Percentiles rank a stretch among this genome's conserved stretches.
These are phyloP conservation scores for Pocillopora verrucosa DNA, from an alignment of 64 coral and sea anemone genomes.

Conservation along the genomic window DNA sequence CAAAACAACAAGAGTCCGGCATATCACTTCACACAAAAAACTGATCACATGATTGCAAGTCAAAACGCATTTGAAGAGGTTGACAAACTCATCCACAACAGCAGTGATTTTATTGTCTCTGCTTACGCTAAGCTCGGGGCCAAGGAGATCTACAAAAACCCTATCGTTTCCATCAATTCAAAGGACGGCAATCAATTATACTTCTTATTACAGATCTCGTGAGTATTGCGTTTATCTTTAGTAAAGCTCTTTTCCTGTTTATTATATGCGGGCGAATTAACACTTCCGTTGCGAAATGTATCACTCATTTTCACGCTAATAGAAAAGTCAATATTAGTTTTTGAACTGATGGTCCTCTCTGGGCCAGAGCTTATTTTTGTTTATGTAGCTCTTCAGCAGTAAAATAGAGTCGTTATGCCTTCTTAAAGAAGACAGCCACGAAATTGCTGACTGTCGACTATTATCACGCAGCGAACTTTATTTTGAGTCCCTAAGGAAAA, in stretches of 20 bases:
- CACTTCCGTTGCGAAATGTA: not conserved
- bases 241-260: not conserved
- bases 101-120: slow-evolving; percentile 63
- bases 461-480: too few relatives aligned
- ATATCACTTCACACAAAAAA: not conserved
- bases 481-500: too few relatives aligned
- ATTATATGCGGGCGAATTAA: not conserved
- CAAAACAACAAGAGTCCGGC: slow-evolving; percentile 39
- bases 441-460: too few relatives aligned
- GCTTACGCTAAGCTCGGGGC: slow-evolving; percentile 55
- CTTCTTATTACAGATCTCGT: slow-evolving; percentile 51
- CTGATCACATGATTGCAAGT: slow-evolving; percentile 33
- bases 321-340: not conserved
- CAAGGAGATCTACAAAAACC: not conserved
- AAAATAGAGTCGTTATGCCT: too few relatives aligned
- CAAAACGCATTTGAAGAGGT: slow-evolving; percentile 35
- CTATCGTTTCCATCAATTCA: slow-evolving; percentile 59
- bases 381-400: not conserved
- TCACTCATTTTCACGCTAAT: not conserved
- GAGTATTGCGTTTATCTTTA: slow-evolving; percentile 7
- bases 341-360: not conserved
- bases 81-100: slow-evolving; percentile 40
- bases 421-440: too few relatives aligned
- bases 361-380: not conserved
- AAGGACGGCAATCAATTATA: not conserved